phyloP scores from a whole-genome alignment of 2,113 vertebrate genomes.

The Carassius auratus region DNA sequence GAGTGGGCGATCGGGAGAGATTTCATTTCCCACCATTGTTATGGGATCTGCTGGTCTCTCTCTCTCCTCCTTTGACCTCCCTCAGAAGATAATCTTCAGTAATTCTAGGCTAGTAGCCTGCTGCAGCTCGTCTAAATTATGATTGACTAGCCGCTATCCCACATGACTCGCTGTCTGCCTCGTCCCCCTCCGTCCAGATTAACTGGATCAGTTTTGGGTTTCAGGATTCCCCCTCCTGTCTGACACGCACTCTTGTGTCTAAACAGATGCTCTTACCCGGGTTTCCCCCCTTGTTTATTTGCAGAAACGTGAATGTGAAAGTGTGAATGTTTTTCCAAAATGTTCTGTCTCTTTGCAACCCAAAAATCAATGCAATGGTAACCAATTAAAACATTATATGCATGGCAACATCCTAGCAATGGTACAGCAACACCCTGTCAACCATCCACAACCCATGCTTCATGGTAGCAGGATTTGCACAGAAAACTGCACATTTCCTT shows the following conservation, averaged over 20 bases:
- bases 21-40: slow-evolving; percentile 50
- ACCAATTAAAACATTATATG: no score
- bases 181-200: slow-evolving; percentile 63
- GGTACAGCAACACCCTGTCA: not conserved
- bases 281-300: slow-evolving; percentile 10
- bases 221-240: slow-evolving; percentile 65
- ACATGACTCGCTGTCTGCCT: slow-evolving; percentile 56
- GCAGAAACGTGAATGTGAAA: no score
- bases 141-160: slow-evolving; percentile 71
- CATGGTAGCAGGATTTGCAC: not conserved
- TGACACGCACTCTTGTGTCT: slow-evolving; percentile 38
- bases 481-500: not conserved
- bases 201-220: slow-evolving; percentile 74
- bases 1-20: slow-evolving; percentile 29
- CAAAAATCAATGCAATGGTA: no score
- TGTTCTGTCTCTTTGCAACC: no score
- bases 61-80: slow-evolving; percentile 37
- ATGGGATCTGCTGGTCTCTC: slow-evolving; percentile 60
- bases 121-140: slow-evolving; percentile 72
- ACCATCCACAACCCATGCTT: no score
- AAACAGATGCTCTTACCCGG: slow-evolving; percentile 41
- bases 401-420: no score
- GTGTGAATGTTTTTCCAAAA: not conserved
- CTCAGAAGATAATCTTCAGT: slow-evolving; percentile 73
- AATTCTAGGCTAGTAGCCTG: slow-evolving; percentile 67